Percentiles rank a stretch among this genome's conserved stretches.
Conservation (phyloP, 1,140 invertebrate species). For the Drosophila triauraria region DNA sequence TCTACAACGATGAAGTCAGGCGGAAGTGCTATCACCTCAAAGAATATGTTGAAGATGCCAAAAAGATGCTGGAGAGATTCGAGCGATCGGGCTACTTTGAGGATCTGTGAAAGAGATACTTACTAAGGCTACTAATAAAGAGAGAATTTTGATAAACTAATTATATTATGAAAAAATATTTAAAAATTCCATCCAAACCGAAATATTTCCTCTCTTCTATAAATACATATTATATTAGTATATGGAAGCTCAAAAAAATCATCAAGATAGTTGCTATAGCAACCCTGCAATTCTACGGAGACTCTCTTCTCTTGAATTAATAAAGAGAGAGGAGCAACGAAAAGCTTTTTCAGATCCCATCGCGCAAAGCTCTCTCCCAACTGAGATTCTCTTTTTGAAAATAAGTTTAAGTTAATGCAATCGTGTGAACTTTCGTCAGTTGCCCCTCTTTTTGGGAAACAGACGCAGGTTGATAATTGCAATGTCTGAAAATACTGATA, state of each 20-base stretch:
- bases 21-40: constrained; percentile 20
- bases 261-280: not conserved
- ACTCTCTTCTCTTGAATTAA: not conserved
- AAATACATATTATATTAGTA: not conserved
- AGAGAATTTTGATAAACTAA: not conserved
- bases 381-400: constrained; percentile 1
- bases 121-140: not conserved
- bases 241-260: not conserved
- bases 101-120: constrained; percentile 10
- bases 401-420: not conserved
- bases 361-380: constrained; percentile 2
- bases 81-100: constrained; percentile 56
- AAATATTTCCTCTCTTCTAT: not conserved
- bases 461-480: constrained; percentile 3
- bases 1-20: constrained; percentile 24
- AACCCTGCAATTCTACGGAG: not conserved
- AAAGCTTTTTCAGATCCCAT: not conserved
- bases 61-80: constrained; percentile 40
- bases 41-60: constrained; percentile 42
- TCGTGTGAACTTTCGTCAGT: constrained; percentile 10
- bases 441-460: not conserved
- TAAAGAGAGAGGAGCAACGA: not conserved
- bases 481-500: constrained; percentile 23
- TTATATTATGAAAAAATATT: no score
- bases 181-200: no score